Base-by-base conservation (phyloP, 2,888 invertebrate species). In the Hemithea aestivaria region DNA sequence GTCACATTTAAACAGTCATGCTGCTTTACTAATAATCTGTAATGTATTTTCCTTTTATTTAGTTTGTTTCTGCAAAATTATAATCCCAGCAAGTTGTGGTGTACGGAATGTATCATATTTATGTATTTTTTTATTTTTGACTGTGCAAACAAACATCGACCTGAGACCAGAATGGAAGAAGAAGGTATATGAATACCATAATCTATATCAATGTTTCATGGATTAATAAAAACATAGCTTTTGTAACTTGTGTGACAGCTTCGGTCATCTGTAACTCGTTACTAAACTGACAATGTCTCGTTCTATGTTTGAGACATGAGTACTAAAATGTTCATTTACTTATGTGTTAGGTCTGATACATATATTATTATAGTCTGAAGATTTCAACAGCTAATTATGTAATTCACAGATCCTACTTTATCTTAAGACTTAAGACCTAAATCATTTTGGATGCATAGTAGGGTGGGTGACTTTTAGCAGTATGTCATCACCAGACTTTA, bases 101-200 rank as follows among this genome's bases (percentile, higher is more conserved):
- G 25, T 39, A 8, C 20, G 20, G 10, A 22, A 25, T 29, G 10
- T n/a, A 22, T 7, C 16, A 22, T 44, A 48, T 39, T 48, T 44
- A 46, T 47, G 35, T 48, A 53, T 43, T 40, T 56, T 56, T 65
- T 63, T 74, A 70, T 76, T 81, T 73, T 74, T 72, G 80, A 78
- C 67, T 66, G 58, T 82, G 75, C 80, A 81, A 75, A 73, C 83
- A 65, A 73, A 76, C 76, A 61, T 67, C 72, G 81, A 84, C 70
- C 78, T 84, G 85, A 75, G 77, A 58, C 84, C 84, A 24, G 82
- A 85, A 35, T 85, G 85, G 85, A 84, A 83, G 59, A 84, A 73
- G 66, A 81, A 85, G 83, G 84, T 85, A 84, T 60, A 60, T 35
- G 42, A 34, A 48, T 46, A 43, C 36, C 31, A 40, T 42, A 40